Evolutionary conservation across 2,113 vertebrate genomes (phyloP).

Genomic region (Myrmecobius fasciatus): DNA sequence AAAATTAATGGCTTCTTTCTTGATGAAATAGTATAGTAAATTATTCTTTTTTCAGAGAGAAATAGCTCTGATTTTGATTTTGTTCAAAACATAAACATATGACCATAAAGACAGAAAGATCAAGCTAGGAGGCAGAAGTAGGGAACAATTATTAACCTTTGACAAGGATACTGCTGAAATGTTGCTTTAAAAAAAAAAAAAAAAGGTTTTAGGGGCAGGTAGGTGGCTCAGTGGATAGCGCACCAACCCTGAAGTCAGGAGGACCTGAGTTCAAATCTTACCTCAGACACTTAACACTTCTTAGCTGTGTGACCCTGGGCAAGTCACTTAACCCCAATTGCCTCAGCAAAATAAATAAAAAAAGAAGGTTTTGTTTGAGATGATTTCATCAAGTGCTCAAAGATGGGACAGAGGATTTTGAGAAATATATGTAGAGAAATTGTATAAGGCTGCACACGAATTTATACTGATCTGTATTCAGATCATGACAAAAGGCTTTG

Average conservation of each 20-base stretch:
- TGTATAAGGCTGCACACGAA: neutral
- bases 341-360: neutral
- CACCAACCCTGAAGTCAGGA: too few species aligned
- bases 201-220: too few species aligned
- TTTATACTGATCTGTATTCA: neutral
- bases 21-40: neutral
- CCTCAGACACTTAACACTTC: too few species aligned
- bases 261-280: too few species aligned
- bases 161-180: neutral
- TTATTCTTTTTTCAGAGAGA: neutral
- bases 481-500: neutral
- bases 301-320: too few species aligned
- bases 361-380: neutral
- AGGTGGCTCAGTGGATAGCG: too few species aligned
- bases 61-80: neutral
- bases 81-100: neutral
- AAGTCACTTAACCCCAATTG: too few species aligned
- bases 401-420: neutral
- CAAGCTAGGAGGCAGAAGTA: neutral
- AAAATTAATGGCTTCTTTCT: conserved; percentile 4
- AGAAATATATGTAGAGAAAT: neutral
- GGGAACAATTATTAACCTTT: neutral
- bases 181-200: too few species aligned
- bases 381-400: neutral
- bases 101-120: neutral